These are phyloP conservation scores for Polietes domitor DNA, from an alignment of 2,888 invertebrate species.

Conservation along the genomic window DNA sequence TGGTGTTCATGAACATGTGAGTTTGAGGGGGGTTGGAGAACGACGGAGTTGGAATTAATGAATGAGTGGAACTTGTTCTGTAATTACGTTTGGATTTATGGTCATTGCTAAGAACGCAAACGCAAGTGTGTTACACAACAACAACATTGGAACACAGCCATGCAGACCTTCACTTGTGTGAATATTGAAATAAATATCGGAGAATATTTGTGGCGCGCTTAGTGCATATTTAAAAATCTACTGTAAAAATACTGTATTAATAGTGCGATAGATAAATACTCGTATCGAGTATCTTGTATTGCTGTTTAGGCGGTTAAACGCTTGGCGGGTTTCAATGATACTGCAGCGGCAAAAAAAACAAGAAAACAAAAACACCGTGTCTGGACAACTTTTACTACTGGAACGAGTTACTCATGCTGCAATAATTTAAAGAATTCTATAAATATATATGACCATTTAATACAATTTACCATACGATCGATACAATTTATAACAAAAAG, in stretches of 20 bases:
- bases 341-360: background rate
- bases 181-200: background rate
- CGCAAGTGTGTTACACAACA: background rate
- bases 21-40: too few species aligned
- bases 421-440: background rate
- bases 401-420: background rate
- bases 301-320: background rate
- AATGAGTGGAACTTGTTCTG: background rate
- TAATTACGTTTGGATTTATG: background rate
- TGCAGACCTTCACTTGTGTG: background rate
- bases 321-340: background rate
- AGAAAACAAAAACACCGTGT: background rate
- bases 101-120: background rate
- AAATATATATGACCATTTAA: background rate
- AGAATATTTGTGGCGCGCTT: background rate
- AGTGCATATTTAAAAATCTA: too few species aligned
- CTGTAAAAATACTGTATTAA: too few species aligned
- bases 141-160: background rate
- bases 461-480: background rate
- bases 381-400: conserved; percentile 1
- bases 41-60: too few species aligned
- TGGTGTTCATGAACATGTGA: background rate
- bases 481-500: too few species aligned
- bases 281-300: background rate
- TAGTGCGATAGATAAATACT: too few species aligned